Conservation (phyloP, 2,797 vertebrate genomes). For the Silurus aristotelis region DNA sequence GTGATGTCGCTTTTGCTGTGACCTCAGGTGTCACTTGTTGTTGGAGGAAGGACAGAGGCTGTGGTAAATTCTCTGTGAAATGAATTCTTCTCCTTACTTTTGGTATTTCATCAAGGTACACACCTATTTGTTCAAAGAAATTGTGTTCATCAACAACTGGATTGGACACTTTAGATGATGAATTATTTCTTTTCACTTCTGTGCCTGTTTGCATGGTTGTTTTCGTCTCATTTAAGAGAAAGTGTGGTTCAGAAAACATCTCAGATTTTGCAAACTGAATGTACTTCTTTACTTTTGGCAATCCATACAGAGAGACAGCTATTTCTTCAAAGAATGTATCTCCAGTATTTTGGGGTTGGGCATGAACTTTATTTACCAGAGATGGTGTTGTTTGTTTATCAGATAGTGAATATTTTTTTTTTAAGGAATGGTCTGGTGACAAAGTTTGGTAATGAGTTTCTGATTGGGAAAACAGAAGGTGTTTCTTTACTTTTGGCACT, state of each 20-base stretch:
- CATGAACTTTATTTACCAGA: not conserved
- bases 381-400: constrained; percentile 14
- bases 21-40: constrained; percentile 2
- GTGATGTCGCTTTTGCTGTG: not conserved
- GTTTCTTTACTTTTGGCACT: constrained; percentile 26
- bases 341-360: no score
- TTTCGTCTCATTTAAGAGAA: not conserved
- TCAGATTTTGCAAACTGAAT: constrained; percentile 39
- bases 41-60: not conserved
- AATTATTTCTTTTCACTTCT: constrained; percentile 9
- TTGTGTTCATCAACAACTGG: not conserved
- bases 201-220: not conserved
- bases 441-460: not conserved
- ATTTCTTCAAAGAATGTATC: constrained; percentile 15
- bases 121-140: constrained; percentile 17
- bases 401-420: not conserved
- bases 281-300: constrained; percentile 45
- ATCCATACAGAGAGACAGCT: not conserved
- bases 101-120: constrained; percentile 26
- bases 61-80: constrained; percentile 33
- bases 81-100: constrained; percentile 45
- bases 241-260: not conserved
- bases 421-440: not conserved
- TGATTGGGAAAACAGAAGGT: constrained; percentile 27
- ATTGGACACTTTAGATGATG: constrained; percentile 9